Conservation (phyloP, 2,113 vertebrate genomes). For the Ptilorrhoa leucosticta region DNA sequence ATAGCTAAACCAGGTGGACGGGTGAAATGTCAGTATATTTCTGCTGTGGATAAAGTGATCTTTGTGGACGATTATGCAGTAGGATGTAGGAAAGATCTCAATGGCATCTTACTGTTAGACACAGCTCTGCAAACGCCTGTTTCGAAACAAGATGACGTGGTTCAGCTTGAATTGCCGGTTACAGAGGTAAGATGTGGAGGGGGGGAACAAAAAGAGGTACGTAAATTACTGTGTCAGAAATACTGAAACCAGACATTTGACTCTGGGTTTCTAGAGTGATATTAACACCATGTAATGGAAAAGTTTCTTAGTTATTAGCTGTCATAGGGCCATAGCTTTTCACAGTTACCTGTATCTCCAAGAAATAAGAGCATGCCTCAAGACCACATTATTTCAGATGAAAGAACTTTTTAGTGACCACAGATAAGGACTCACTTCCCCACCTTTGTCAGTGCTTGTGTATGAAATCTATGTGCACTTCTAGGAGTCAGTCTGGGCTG, state of each 20-base stretch:
- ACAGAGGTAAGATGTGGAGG: constrained; percentile 85
- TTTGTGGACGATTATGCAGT: constrained; percentile 98
- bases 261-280: neutral
- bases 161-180: constrained; percentile 96
- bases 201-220: neutral
- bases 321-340: neutral
- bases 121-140: constrained; percentile 97
- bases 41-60: constrained; percentile 97
- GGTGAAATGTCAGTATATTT: constrained; percentile 97
- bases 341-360: neutral
- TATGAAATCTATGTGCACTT: neutral
- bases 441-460: neutral
- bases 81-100: constrained; percentile 97
- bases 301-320: neutral
- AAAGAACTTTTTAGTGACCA: neutral
- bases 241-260: neutral
- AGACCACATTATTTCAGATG: neutral
- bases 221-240: neutral
- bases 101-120: constrained; percentile 96
- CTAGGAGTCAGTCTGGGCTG: neutral
- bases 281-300: neutral
- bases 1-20: constrained; percentile 93
- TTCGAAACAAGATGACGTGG: constrained; percentile 93
- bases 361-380: neutral
- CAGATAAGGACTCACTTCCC: neutral